Conservation (phyloP, 1,140 invertebrate genomes). For the Amyelois transitella region DNA sequence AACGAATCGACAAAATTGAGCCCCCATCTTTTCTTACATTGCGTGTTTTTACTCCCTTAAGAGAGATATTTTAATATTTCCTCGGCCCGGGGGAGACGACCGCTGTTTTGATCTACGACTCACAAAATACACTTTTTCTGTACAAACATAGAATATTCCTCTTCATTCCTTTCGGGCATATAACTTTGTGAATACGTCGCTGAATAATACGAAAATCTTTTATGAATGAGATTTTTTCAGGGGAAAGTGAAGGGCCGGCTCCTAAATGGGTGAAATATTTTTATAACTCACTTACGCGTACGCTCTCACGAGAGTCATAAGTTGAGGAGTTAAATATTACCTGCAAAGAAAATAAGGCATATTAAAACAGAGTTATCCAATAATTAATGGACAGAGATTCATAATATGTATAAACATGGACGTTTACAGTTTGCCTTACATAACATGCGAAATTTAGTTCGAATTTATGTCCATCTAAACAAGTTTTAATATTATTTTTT, state of each 20-base stretch:
- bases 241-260: slow-evolving; percentile 17
- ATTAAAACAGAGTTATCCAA: slow-evolving; percentile 11
- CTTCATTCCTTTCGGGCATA: slow-evolving; percentile 34
- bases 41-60: slow-evolving; percentile 50
- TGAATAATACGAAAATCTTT: slow-evolving; percentile 50
- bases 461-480: too few species aligned
- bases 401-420: too few species aligned
- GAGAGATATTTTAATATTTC: slow-evolving; percentile 62
- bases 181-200: slow-evolving; percentile 53
- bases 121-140: slow-evolving; percentile 47
- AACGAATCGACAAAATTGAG: slow-evolving; percentile 70
- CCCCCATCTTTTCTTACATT: slow-evolving; percentile 66
- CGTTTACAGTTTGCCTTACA: too few species aligned
- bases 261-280: slow-evolving; percentile 18
- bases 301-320: slow-evolving; percentile 14
- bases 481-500: too few species aligned
- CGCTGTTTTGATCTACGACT: slow-evolving; percentile 64
- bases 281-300: slow-evolving; percentile 25
- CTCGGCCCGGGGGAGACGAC: slow-evolving; percentile 38
- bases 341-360: slow-evolving; percentile 29
- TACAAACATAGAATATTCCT: slow-evolving; percentile 43
- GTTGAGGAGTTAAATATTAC: slow-evolving; percentile 27
- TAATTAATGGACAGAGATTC: not conserved
- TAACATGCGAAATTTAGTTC: too few species aligned
- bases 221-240: slow-evolving; percentile 43